Evolutionary conservation across 2,113 vertebrate species (phyloP), one percentile per base, ranked within the genome.

Genomic region (Cinclus mexicanus): DNA sequence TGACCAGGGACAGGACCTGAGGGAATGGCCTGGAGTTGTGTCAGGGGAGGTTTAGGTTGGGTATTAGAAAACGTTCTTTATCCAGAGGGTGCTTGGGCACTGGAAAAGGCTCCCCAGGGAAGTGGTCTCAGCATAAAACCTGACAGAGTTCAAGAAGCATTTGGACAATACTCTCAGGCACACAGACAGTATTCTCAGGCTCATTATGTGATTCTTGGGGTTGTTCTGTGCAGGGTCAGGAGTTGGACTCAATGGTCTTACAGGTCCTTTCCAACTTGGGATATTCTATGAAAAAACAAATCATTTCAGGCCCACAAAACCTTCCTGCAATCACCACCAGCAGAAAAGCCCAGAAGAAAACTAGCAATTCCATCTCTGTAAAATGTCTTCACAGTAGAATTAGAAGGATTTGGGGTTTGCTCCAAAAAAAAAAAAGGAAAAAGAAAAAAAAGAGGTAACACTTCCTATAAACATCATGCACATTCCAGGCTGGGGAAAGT

Each of bases 1-100:
- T 53, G 11, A 14, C 3, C 37, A 46, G 20, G 39, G 53, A 82
- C n/a, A 41, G 21, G 20, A 83, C 8, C 3, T 0, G 0, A 41
- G 11, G 11, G 3, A 82, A 39, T 29, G 13, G 46, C 5, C 35
- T 53, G 39, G n/a, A 18, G 13, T 0, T 41, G n/a, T 68, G 39
- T 29, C 53, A 67, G 23, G 11, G 10, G 3, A 15, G 39, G 14
- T 28, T 68, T 26, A 75, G 13, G 25, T 1, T 76, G 41, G 13
- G 2, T 53, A 31, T 22, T 6, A 41, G 17, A 29, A 60, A 31
- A 35, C 11, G 1, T 9, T 89, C 2, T 35, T 47, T 9, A 12
- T 6, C 5, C 41, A 55, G 39, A 53, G 7, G 2, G 9, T 31
- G n/a, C 1, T 0, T 31, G 29, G 29, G 17, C n/a, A 41, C 53